Evolutionary conservation across 2,888 invertebrate genomes (phyloP), one percentile per base, ranked within the genome.

Genomic region (Linhomoeus sp.): DNA sequence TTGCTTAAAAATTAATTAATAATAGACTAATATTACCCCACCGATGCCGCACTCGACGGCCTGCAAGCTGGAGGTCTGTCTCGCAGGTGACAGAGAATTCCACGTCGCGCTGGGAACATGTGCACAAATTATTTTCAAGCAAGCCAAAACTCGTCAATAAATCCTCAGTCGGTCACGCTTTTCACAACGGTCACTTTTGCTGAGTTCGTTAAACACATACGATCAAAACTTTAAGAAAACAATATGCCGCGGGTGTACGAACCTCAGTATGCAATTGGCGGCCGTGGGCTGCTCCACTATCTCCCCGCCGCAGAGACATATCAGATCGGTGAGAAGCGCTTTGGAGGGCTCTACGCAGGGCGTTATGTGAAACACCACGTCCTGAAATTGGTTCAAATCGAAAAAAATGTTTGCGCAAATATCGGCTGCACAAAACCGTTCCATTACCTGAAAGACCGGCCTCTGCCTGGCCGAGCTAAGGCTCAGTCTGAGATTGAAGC

Each of bases 361-460:
- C 0, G 92, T 90, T 7, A 92, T 73, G 70, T 80, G 87, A 70
- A 94, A 90, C 12, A 76, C 80, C 58, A 81, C 75, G 33, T 79
- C 81, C 70, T 83, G 55, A 15, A 57, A 56, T 17, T 37, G 5
- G 3, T 3, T 37, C 37, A 19, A n/a, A 45, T 9, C n/a, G n/a
- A n/a, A n/a, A n/a, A n/a, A n/a, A n/a, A n/a, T n/a, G n/a, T n/a
- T n/a, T 7, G 17, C 3, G 5, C 14, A 26, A 45, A 29, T 22
- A 25, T 7, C 44, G 23, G 43, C 19, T 44, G 19, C 7, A 24
- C 9, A 15, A 12, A 33, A 29, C 49, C 33, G 22, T n/a, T 39
- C 33, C 25, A 55, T 53, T 58, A 73, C 75, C 64, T 72, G 77
- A 64, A 87, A 81, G 46, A 92, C 71, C 49, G 74, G 77, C 54